Base-by-base conservation (phyloP, 2,113 vertebrate species). In the Taurulus bubalis region DNA sequence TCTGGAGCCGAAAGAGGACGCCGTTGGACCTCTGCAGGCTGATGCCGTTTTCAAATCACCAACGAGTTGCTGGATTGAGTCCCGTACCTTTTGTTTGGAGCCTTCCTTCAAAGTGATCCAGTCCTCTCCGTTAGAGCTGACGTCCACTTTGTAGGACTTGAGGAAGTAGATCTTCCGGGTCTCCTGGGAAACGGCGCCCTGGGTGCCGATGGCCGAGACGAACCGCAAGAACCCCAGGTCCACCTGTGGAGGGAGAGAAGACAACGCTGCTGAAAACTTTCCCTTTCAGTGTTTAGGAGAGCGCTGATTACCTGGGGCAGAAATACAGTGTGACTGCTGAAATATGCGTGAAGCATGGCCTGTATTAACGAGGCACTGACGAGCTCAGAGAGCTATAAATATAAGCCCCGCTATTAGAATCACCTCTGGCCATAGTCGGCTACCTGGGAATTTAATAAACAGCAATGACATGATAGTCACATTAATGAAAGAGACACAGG, bases 101-200 rank as follows among this genome's bases (percentile, higher is more conserved):
- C 96, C 97, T 75, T 99, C 98, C 89, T 98, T 99, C 79, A 99
- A 84, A 24, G 97, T 97, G 92, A 99, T 97, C 98, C 98, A 99
- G 93, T 99, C 98, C 79, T 99, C 98, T 64, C 98, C 98, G 0
- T 98, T 99, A 55, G 98, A 98, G 91, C 98, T 99, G 63, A 98
- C 95, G 15, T 99, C 98, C 28, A 99, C 95, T 38, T 97, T 97
- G 87, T 99, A 99, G 2, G 96, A 92, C 90, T 96, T 97, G 88
- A 99, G 91, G 0, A 93, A 99, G 84, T 99, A 99, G 78, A 94
- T 94, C 92, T 91, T 97, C 65, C 88, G 94, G 49, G 98, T 99
- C 94, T 99, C 98, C 91, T 98, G 97, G 83, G 98, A 99, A 89
- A 98, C 95, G 79, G 97, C 98, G 64, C 98, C 98, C 85, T 99